Percentiles rank a stretch among this genome's conserved stretches.
Conservation (phyloP, 2,888 invertebrate genomes). For the Cancer borealis region DNA sequence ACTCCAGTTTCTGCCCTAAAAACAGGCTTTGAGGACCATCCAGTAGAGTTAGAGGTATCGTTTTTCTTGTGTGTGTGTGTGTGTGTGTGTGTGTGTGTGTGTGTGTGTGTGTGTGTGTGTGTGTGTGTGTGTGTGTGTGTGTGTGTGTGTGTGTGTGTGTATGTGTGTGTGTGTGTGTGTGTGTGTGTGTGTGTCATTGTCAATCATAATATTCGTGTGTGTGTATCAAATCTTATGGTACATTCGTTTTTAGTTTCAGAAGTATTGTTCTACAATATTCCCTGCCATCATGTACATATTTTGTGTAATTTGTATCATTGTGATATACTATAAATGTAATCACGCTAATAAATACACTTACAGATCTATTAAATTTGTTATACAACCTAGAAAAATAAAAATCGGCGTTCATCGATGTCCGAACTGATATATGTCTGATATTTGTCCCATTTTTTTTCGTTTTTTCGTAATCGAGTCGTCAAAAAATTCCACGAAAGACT, state of each 20-base stretch:
- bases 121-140: neutral
- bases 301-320: neutral
- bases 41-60: neutral
- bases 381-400: neutral
- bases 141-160: neutral
- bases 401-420: too few relatives aligned
- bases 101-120: neutral
- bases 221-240: too few relatives aligned
- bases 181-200: neutral
- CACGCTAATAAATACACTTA: neutral
- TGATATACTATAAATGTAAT: neutral
- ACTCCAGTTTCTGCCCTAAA: neutral
- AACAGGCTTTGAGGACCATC: neutral
- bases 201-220: too few relatives aligned
- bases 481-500: neutral
- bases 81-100: conserved; percentile 20
- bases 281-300: neutral
- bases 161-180: neutral
- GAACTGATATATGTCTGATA: neutral
- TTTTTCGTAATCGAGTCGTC: neutral
- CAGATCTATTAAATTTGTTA: neutral
- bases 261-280: neutral
- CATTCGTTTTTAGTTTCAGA: neutral
- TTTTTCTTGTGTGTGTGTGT: neutral
- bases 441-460: neutral